These are phyloP conservation scores for Zaprionus capensis DNA, from an alignment of 1,140 invertebrate species.

Conservation along the genomic window DNA sequence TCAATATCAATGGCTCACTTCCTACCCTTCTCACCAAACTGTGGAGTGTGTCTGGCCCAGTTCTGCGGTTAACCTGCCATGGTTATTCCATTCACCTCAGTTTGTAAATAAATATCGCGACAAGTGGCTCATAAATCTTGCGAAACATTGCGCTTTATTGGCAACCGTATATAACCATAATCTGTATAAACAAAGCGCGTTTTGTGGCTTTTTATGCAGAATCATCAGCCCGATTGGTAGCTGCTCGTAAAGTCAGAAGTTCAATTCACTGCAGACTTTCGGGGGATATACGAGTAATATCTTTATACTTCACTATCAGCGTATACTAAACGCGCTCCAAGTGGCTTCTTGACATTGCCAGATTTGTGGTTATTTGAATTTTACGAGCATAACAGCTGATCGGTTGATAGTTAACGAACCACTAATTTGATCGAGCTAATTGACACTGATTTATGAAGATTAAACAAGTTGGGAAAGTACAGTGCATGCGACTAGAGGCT, in stretches of 20 bases:
- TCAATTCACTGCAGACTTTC: background rate
- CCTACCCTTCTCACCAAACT: background rate
- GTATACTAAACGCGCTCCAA: background rate
- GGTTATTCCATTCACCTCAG: constrained; percentile 9
- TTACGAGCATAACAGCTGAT: background rate
- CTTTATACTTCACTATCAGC: background rate
- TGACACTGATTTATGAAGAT: background rate
- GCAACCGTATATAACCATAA: constrained; percentile 33
- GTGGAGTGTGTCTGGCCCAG: constrained; percentile 25
- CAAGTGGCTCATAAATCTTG: constrained; percentile 37
- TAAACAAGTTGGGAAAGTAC: background rate
- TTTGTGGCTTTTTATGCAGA: constrained; percentile 8
- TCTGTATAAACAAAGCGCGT: constrained; percentile 31
- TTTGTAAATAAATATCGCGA: constrained; percentile 35
- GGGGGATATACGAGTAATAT: background rate
- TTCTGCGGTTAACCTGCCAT: background rate
- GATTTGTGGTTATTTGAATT: constrained; percentile 3
- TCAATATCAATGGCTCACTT: constrained; percentile 32
- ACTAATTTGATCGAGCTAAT: background rate
- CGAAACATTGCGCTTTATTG: constrained; percentile 22
- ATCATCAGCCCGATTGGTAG: constrained; percentile 20
- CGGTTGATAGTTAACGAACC: background rate
- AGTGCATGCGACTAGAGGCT: background rate
- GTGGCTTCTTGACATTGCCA: background rate
- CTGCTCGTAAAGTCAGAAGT: constrained; percentile 13